Evolutionary conservation across 2,113 vertebrate genomes (phyloP), one percentile per base, ranked within the genome.

Genomic region (Tricholaema leucomelas): DNA sequence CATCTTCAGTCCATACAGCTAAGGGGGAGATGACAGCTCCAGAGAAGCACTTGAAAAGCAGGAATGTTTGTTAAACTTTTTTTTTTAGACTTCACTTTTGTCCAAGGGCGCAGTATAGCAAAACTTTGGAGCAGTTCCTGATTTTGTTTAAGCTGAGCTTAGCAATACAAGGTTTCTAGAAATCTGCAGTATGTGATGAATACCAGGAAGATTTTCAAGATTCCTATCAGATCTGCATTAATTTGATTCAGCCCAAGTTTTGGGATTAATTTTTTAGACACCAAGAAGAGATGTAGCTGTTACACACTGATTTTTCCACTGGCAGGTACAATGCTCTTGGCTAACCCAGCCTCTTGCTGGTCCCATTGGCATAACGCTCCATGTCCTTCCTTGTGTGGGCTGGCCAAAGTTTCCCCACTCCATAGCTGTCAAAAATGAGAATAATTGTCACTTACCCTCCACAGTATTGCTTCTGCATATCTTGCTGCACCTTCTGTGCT

Each of bases 181-280:
- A 86, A 84, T 25, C 52, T 76, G 33, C 33, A 80, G 50, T 54
- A 91, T 59, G 74, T 84, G 33, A 73, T 77, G 71, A 94, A 76
- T 80, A 64, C 36, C 60, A 95, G 88, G 30, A 93, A 91, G 60
- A 94, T 91, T 91, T 95, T 82, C 55, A 91, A 76, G 56, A 64
- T 87, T 80, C 48, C 52, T 73, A 80, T 83, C 65, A 82, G 52
- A 44, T 0, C 0, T 4, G 1, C 35, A 77, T 60, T 89, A 80
- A 77, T 83, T 80, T 77, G 21, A 63, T 80, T 85, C 67, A n/a
- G 35, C 33, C 46, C 55, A 81, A 80, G 30, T 9, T 64, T 63
- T 71, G 52, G 28, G 33, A 28, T 48, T 38, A 72, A 85, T 24
- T 35, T 83, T 80, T 46, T 70, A 64, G 35, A 46, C 17, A 66